Conservation (phyloP, 2,888 invertebrate genomes). For the Drepanosiphum platanoidis region DNA sequence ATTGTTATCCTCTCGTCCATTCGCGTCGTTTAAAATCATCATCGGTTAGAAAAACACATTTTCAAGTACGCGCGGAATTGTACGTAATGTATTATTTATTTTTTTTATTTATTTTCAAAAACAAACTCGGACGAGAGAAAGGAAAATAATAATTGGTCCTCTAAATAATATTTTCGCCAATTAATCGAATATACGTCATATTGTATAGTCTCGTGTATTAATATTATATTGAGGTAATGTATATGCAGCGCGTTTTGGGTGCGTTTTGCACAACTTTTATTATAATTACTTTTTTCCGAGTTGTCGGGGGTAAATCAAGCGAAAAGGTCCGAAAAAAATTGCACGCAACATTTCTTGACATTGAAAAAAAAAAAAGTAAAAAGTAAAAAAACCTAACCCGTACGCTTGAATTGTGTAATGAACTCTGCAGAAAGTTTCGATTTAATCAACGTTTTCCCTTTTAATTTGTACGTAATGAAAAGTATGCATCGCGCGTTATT, state of each 20-base stretch:
- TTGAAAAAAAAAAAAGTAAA: constrained; percentile 15
- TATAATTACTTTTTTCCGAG: constrained; percentile 46
- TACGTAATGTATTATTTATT: background rate
- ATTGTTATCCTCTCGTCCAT: background rate
- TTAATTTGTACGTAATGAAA: constrained; percentile 38
- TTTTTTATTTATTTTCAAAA: background rate
- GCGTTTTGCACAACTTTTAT: constrained; percentile 35
- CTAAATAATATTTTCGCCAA: constrained; percentile 8
- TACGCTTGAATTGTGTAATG: constrained; percentile 50
- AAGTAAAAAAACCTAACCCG: no score
- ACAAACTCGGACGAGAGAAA: constrained; percentile 1
- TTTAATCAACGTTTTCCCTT: constrained; percentile 42
- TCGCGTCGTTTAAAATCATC: background rate
- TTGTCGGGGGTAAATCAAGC: constrained; percentile 24
- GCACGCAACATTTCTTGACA: constrained; percentile 5
- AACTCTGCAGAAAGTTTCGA: constrained; percentile 43
- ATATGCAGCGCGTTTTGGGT: background rate
- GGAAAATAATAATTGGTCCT: constrained; percentile 9
- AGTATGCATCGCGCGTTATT: background rate
- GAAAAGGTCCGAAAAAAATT: constrained; percentile 2
- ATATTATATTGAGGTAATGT: no score
- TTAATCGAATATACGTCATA: constrained; percentile 29
- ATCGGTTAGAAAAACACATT: constrained; percentile 1
- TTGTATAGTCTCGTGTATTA: no score
- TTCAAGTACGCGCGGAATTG: background rate